Evolutionary conservation across 2,888 invertebrate species (phyloP), one percentile per base, ranked within the genome.

Genomic region (Tubiluchus corallicola): DNA sequence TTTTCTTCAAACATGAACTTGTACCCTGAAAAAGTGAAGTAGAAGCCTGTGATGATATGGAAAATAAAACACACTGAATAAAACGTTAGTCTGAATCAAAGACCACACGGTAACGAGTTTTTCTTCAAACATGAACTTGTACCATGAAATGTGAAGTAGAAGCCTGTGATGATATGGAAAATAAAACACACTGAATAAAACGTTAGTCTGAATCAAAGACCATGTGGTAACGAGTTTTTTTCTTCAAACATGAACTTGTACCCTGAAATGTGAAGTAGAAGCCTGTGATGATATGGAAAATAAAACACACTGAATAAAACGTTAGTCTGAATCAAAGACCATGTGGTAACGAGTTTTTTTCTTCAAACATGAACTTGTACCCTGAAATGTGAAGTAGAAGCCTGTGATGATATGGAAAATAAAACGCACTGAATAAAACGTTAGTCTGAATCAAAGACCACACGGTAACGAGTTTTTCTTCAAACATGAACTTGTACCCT

Each of bases 401-500:
- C 29, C n/a, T 9, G 29, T n/a, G 29, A n/a, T 29, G 29, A n/a
- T 29, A n/a, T n/a, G n/a, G n/a, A n/a, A n/a, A n/a, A n/a, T n/a
- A n/a, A n/a, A n/a, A n/a, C n/a, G n/a, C n/a, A n/a, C n/a, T n/a
- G n/a, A n/a, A n/a, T n/a, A n/a, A n/a, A n/a, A n/a, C n/a, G n/a
- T n/a, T n/a, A n/a, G n/a, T n/a, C n/a, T n/a, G n/a, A n/a, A n/a
- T n/a, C n/a, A n/a, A n/a, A 15, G 96, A 92, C 64, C 98, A 99
- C 2, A 99, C 88, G 0, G 98, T 99, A 21, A 96, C 92, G 55
- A 98, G 69, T 63, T 84, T 82, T 56, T 90, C 82, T 59, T 92
- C 81, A 66, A 98, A 99, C 85, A 96, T 90, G 64, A 90, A 98
- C n/a, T n/a, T n/a, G n/a, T n/a, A n/a, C n/a, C n/a, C n/a, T n/a